These are phyloP conservation scores for Boloria selene DNA, from an alignment of 2,888 invertebrate genomes.

Conservation along the genomic window DNA sequence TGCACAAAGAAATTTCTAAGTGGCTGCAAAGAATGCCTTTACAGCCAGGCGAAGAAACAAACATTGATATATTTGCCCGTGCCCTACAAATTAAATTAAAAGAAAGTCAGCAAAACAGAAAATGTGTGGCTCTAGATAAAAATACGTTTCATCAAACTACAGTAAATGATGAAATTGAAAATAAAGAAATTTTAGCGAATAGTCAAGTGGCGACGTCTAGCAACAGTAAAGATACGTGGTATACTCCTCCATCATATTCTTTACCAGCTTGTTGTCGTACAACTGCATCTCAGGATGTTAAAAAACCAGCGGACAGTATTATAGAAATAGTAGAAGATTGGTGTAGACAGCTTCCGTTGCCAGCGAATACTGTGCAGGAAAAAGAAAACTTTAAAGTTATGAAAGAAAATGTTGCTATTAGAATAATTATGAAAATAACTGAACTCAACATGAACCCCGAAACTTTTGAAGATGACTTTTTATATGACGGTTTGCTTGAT, in stretches of 20 bases:
- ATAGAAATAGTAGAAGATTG: conserved; percentile 55
- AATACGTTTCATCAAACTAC: conserved; percentile 34
- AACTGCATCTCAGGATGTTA: conserved; percentile 31
- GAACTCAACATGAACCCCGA: conserved; percentile 56
- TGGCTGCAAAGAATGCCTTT: conserved; percentile 58
- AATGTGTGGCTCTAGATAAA: conserved; percentile 40
- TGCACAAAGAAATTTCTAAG: conserved; percentile 56
- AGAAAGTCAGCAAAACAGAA: conserved; percentile 49
- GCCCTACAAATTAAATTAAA: conserved; percentile 51
- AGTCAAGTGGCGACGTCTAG: conserved; percentile 48
- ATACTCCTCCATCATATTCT: neutral
- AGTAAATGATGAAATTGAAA: conserved; percentile 18
- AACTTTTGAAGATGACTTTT: conserved; percentile 51
- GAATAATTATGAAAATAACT: conserved; percentile 59
- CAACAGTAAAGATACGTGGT: conserved; percentile 10
- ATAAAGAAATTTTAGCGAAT: conserved; percentile 37
- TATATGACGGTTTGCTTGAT: conserved; percentile 53
- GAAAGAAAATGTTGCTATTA: conserved; percentile 51
- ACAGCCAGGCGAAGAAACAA: conserved; percentile 42
- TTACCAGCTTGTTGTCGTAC: conserved; percentile 35
- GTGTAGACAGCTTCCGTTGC: conserved; percentile 57
- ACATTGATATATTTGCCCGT: conserved; percentile 46
- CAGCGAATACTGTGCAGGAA: conserved; percentile 44
- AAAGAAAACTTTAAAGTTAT: conserved; percentile 41
- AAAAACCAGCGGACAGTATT: conserved; percentile 55